phyloP scores from a whole-genome alignment of 2,888 invertebrate species.

The Melieria omissa region DNA sequence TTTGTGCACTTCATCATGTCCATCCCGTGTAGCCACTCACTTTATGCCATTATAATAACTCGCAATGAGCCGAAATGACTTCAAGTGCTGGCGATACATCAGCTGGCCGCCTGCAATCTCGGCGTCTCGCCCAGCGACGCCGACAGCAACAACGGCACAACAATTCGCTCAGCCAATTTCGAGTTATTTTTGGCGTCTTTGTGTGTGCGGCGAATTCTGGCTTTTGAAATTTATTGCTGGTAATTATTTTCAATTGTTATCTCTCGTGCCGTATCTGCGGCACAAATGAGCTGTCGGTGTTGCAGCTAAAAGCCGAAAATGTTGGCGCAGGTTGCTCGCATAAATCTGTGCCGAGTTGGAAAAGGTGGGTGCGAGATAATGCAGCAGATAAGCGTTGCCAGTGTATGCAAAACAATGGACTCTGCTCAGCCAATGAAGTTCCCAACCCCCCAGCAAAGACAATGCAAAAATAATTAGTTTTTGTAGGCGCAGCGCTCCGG shows the following conservation, averaged over 20 bases:
- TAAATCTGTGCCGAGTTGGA: too few species aligned
- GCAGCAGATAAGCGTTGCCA: too few species aligned
- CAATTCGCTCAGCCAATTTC: neutral
- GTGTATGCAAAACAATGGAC: too few species aligned
- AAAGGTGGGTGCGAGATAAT: too few species aligned
- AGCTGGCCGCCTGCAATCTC: neutral
- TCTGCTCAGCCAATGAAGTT: too few species aligned
- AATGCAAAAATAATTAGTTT: too few species aligned
- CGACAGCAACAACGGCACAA: neutral
- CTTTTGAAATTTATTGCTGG: slow-evolving; percentile 34
- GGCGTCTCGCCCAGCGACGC: neutral
- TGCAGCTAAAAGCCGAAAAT: neutral
- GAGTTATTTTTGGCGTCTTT: neutral
- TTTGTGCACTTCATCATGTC: too few species aligned
- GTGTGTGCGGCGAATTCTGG: neutral
- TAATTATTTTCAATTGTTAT: slow-evolving; percentile 40
- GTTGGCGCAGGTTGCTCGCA: neutral
- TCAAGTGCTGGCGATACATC: slow-evolving; percentile 8
- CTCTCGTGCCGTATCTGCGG: slow-evolving; percentile 15
- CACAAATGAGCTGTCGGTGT: slow-evolving; percentile 4
- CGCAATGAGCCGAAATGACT: neutral
- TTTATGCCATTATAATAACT: too few species aligned
- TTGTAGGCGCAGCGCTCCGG: too few species aligned
- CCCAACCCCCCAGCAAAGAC: too few species aligned
- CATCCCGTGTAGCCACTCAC: too few species aligned